Conservation (phyloP, 64 coral and sea anemone genomes). For the Anthopleura sola region DNA sequence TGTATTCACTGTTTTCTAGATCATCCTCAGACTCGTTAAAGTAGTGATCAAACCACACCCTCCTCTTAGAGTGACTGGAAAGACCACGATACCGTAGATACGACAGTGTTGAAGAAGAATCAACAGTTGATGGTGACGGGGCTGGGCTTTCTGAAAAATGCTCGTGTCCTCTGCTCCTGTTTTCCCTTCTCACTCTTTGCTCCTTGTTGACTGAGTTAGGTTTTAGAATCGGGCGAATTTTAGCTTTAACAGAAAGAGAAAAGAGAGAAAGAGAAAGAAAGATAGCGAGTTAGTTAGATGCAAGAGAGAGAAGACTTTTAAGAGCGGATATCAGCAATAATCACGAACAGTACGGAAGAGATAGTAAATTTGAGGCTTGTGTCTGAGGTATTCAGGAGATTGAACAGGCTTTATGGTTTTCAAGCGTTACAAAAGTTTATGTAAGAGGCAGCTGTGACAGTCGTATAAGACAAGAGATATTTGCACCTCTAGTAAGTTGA, state of each 20-base stretch:
- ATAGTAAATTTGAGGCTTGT: no score
- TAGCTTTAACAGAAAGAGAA: background rate
- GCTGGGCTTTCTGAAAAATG: background rate
- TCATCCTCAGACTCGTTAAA: slow-evolving; percentile 32
- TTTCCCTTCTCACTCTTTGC: background rate
- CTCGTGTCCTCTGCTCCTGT: background rate
- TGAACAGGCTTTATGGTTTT: no score
- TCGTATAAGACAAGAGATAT: background rate
- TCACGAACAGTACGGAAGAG: no score
- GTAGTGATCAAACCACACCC: slow-evolving; percentile 44
- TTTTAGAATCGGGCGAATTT: background rate
- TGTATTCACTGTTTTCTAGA: background rate
- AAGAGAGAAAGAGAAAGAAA: slow-evolving; percentile 14
- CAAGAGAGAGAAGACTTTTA: background rate
- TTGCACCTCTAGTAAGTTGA: no score
- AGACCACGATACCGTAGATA: slow-evolving; percentile 46
- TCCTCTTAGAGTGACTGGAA: slow-evolving; percentile 32
- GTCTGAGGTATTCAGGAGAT: no score
- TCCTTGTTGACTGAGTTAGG: background rate
- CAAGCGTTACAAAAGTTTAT: no score
- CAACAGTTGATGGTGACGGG: background rate
- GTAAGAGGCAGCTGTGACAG: no score
- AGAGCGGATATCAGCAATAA: no score
- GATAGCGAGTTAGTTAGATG: background rate
- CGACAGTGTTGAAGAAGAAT: slow-evolving; percentile 4